Evolutionary conservation across 2,888 invertebrate genomes (phyloP).

Genomic region (Nymphalis urticae): DNA sequence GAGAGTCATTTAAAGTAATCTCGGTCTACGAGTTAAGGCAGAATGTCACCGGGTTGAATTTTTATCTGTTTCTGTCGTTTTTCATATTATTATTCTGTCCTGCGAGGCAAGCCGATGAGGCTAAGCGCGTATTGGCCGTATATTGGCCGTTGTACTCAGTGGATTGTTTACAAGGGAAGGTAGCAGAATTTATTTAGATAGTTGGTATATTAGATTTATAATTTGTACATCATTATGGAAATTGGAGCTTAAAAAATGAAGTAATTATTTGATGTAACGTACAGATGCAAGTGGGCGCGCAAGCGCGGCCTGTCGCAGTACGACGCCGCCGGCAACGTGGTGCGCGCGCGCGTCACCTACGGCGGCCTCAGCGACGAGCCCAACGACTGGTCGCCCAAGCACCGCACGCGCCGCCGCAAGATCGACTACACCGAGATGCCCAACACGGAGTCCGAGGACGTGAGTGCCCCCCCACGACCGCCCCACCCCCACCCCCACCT

Average conservation of each 20-base stretch:
- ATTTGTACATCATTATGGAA: no score
- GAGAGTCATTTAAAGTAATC: no score
- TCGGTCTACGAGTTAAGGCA: no score
- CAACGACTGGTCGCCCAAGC: constrained; percentile 83
- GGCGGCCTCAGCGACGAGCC: constrained; percentile 79
- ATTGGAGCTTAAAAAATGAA: no score
- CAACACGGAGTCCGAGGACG: constrained; percentile 88
- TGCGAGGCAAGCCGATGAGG: no score
- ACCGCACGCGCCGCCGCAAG: constrained; percentile 87
- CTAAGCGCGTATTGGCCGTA: no score
- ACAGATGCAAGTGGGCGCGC: constrained; percentile 32
- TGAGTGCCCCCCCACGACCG: constrained; percentile 53
- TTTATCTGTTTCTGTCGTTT: no score
- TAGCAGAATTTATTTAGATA: not conserved
- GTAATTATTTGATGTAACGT: not conserved
- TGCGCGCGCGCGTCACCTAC: constrained; percentile 76
- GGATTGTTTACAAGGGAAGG: no score
- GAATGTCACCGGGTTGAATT: no score
- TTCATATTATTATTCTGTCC: no score
- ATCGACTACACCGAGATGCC: constrained; percentile 89
- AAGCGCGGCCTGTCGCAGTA: constrained; percentile 62
- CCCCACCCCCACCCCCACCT: no score
- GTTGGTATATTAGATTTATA: not conserved
- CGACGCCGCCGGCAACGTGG: constrained; percentile 66
- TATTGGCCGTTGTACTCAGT: no score